phyloP scores from a whole-genome alignment of 2,888 invertebrate genomes.

The Rhogogaster chlorosoma region DNA sequence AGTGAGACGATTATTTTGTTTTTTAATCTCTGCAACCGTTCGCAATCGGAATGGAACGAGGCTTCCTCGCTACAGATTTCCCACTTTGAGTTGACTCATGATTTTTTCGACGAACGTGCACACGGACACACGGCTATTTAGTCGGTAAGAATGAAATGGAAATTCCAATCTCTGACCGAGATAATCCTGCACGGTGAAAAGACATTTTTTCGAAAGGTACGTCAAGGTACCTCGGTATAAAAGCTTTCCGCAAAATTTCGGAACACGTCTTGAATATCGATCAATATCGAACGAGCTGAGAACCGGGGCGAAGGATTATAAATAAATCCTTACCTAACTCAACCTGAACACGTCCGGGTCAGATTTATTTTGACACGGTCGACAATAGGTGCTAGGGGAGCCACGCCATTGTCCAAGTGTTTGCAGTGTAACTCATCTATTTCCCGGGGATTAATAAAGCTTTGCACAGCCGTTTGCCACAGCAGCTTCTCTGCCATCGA shows the following conservation, averaged over 20 bases:
- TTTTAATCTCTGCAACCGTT: neutral
- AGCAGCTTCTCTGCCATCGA: constrained; percentile 8
- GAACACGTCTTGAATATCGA: constrained; percentile 45
- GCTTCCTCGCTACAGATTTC: neutral
- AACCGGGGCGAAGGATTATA: constrained; percentile 42
- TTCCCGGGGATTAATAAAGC: constrained; percentile 50
- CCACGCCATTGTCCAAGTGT: constrained; percentile 48
- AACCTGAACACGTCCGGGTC: constrained; percentile 51
- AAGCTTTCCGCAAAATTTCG: constrained; percentile 33
- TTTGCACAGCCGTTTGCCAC: constrained; percentile 48
- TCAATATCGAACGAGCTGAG: constrained; percentile 14
- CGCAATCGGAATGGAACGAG: neutral
- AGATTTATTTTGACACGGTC: constrained; percentile 51
- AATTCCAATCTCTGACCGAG: constrained; percentile 24
- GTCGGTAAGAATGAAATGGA: neutral
- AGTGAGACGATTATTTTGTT: neutral
- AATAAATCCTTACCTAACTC: constrained; percentile 50
- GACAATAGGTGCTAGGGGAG: constrained; percentile 45
- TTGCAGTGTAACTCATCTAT: constrained; percentile 51
- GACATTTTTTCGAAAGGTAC: neutral
- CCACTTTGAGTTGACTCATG: neutral
- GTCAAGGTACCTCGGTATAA: neutral
- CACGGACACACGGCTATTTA: neutral
- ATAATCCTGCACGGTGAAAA: neutral
- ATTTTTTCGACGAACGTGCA: constrained; percentile 11